phyloP scores from a whole-genome alignment of 2,113 vertebrate species.

The Nyctibius bracteatus region DNA sequence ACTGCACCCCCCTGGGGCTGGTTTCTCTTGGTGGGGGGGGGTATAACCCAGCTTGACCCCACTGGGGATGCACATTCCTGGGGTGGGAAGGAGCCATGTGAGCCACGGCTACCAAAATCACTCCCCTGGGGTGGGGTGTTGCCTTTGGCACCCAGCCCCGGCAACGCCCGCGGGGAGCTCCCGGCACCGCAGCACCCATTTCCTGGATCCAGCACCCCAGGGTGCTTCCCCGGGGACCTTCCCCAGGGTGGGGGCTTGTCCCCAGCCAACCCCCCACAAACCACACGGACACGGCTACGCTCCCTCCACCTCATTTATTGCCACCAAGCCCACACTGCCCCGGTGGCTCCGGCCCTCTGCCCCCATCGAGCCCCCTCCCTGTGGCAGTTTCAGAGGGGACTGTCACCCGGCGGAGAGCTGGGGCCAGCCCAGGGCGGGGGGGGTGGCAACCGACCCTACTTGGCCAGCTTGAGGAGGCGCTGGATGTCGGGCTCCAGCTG shows the following conservation, averaged over 20 bases:
- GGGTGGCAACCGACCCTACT: conserved; percentile 45
- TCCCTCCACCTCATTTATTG: background rate
- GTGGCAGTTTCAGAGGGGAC: conserved; percentile 75
- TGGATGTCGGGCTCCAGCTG: conserved; percentile 93
- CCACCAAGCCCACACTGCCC: accelerated
- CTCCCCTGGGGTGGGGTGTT: background rate
- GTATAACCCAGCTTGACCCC: background rate
- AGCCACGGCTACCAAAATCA: background rate
- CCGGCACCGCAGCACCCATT: background rate
- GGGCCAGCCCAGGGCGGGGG: background rate
- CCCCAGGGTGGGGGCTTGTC: no score
- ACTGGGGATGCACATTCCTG: background rate
- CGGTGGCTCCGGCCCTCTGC: conserved; percentile 31
- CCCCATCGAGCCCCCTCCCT: conserved; percentile 77
- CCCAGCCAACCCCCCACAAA: background rate
- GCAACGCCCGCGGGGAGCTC: accelerated
- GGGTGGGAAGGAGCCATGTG: background rate
- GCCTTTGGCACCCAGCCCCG: background rate
- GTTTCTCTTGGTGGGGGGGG: no score
- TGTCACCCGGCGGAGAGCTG: conserved; percentile 85
- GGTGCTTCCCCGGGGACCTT: no score
- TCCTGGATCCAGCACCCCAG: background rate
- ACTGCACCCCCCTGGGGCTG: no score
- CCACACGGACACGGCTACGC: accelerated
- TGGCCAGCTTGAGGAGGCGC: conserved; percentile 90